phyloP scores from a whole-genome alignment of 2,888 invertebrate species.

The Pantelozetes paolii region DNA sequence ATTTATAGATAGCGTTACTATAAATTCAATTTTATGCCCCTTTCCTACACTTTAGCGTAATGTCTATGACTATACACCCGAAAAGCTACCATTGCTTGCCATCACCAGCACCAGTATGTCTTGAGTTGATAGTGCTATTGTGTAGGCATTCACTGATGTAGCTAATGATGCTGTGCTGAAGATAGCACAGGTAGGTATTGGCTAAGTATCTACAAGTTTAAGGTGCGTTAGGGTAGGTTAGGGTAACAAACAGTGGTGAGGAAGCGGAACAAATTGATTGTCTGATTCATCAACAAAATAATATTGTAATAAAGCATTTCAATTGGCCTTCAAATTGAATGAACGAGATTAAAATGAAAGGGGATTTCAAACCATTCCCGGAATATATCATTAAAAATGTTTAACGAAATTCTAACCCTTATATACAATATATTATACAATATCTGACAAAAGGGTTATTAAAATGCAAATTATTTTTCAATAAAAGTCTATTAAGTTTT shows the following conservation, averaged over 20 bases:
- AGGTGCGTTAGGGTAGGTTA: not conserved
- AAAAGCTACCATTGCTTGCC: too few relatives aligned
- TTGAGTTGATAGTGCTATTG: too few relatives aligned
- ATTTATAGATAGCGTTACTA: too few relatives aligned
- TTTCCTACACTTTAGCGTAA: too few relatives aligned
- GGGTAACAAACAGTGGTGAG: not conserved
- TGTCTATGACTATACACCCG: too few relatives aligned
- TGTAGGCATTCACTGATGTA: too few relatives aligned
- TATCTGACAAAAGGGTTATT: not conserved
- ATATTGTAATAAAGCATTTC: not conserved
- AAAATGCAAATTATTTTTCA: constrained; percentile 3
- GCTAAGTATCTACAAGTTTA: too few relatives aligned
- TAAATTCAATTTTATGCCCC: too few relatives aligned
- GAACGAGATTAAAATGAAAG: not conserved
- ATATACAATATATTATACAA: not conserved
- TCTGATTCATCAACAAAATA: not conserved
- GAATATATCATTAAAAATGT: not conserved
- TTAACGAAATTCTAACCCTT: not conserved
- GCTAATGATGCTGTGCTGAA: too few relatives aligned
- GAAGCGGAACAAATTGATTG: constrained; percentile 20
- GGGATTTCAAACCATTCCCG: not conserved
- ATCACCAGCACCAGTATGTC: too few relatives aligned
- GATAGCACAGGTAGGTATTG: too few relatives aligned
- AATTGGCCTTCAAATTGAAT: not conserved
- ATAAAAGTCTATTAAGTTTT: too few relatives aligned